phyloP scores from a whole-genome alignment of 2,888 invertebrate genomes.

The Chalcis sispes region DNA sequence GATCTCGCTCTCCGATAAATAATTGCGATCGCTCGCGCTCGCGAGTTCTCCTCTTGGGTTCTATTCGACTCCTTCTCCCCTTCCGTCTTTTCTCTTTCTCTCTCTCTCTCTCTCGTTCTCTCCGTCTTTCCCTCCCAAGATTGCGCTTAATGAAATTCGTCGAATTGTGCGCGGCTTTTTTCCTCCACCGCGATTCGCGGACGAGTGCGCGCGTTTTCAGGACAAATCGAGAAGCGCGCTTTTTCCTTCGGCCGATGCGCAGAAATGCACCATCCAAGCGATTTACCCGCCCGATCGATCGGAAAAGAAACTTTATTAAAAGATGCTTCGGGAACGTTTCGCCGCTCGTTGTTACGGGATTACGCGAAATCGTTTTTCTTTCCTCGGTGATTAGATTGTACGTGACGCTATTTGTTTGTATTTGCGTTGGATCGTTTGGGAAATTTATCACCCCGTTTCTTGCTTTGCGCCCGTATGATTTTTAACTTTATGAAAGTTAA shows the following conservation, averaged over 20 bases:
- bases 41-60: slow-evolving; percentile 36
- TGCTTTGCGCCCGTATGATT: neutral
- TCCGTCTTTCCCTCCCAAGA: slow-evolving; percentile 12
- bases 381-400: neutral
- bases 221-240: slow-evolving; percentile 44
- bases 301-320: slow-evolving; percentile 36
- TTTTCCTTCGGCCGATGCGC: neutral
- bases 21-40: slow-evolving; percentile 63
- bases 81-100: slow-evolving; percentile 43
- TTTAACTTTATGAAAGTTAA: neutral
- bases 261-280: slow-evolving; percentile 21
- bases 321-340: slow-evolving; percentile 4
- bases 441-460: neutral
- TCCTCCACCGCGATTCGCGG: neutral
- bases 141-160: slow-evolving; percentile 54
- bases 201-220: slow-evolving; percentile 38
- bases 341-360: slow-evolving; percentile 3
- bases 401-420: neutral
- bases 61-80: slow-evolving; percentile 20
- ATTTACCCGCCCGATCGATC: neutral
- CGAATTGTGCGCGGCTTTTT: slow-evolving; percentile 44
- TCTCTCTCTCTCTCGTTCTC: slow-evolving; percentile 41
- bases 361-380: neutral
- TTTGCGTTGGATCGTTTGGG: neutral
- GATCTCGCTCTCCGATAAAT: slow-evolving; percentile 65